Base-by-base conservation (phyloP, 2,113 vertebrate genomes). In the Pangasianodon hypophthalmus region DNA sequence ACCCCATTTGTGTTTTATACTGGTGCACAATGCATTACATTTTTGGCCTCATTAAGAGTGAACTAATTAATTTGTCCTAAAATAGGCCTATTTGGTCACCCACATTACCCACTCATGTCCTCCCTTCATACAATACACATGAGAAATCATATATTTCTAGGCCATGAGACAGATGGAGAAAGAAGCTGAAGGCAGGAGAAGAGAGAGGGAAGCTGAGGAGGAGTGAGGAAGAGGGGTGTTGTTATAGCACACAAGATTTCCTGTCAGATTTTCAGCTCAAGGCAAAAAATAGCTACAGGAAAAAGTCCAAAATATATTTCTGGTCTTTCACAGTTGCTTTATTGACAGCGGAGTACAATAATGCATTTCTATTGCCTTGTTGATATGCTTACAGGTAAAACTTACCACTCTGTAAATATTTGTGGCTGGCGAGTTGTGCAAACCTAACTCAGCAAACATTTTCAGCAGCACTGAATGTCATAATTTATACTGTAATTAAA, bases 21-120 rank as follows among this genome's bases (percentile, higher is more conserved):
- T 91, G 94, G 95, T 92, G 94, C 95, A 94, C 62, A 89, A 92
- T 73, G 87, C 84, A 84, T 89, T 88, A 73, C 44, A 89, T 29
- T 87, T 91, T 83, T 93, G 95, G 93, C 95, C 95, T 95, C 93
- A 92, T 96, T 96, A 90, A 92, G 62, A 92, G 87, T 94, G 95
- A 91, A 94, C 96, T 95, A 96, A 96, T 96, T 96, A 96, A 95
- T 94, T 93, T 92, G 92, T 92, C 93, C 91, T 94, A 86, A 96
- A 95, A 96, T 96, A 96, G 95, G 93, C 88, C 91, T 16, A 85
- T 80, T 87, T 67, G 82, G 84, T 24, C 89, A 86, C 89, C 62
- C 71, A 84, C 75, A 83, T 60, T 81, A 88, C 62, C 67, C 81
- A 58, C 64, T 88, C 67, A 41, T 29, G 54, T 86, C 52, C 90